Base-by-base conservation (phyloP, 2,113 vertebrate species). In the Sisor rabdophorus region DNA sequence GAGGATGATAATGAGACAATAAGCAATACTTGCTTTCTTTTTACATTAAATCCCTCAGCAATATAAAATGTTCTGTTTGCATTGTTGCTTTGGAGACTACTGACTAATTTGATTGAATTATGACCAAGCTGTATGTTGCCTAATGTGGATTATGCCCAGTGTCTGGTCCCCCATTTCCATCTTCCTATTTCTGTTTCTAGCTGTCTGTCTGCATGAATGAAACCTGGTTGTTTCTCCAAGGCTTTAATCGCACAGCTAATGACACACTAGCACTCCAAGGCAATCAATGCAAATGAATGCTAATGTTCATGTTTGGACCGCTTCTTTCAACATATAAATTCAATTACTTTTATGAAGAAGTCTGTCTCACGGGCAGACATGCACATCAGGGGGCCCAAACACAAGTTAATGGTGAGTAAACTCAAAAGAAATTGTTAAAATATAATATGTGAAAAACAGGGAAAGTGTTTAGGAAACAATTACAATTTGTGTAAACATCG, bases 161-260 rank as follows among this genome's bases (percentile, higher is more conserved):
- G 6, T 24, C 40, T 64, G 32, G 11, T 13, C 63, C 47, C 56
- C 30, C 28, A 24, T 44, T 40, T 20, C 54, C 11, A 8, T 56
- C n/a, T 56, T 2, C 28, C 55, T 26, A 11, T 55, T n/a, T 17
- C 68, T 20, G 13, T 12, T 24, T 24, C 47, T 58, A 19, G 3
- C 36, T 60, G 11, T 52, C 58, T 71, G 70, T 67, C 20, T 73
- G 55, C 61, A 36, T 20, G 47, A 24, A 71, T 54, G 48, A 76
- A 70, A 59, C 6, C 59, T 17, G 52, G 11, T 24, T 58, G 52
- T 75, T 44, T 60, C 44, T 71, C 47, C 11, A 26, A 64, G 32
- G 52, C 52, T 67, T 44, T 79, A 53, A 68, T 73, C 28, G 11
- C 60, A 59, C 53, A 15, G 26, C 69, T 73, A 79, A 82, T 82